A percentile compares a stretch with the other conserved stretches of the same genome.
Evolutionary conservation across 2,113 vertebrate species (phyloP).

Genomic region (Lontra canadensis): DNA sequence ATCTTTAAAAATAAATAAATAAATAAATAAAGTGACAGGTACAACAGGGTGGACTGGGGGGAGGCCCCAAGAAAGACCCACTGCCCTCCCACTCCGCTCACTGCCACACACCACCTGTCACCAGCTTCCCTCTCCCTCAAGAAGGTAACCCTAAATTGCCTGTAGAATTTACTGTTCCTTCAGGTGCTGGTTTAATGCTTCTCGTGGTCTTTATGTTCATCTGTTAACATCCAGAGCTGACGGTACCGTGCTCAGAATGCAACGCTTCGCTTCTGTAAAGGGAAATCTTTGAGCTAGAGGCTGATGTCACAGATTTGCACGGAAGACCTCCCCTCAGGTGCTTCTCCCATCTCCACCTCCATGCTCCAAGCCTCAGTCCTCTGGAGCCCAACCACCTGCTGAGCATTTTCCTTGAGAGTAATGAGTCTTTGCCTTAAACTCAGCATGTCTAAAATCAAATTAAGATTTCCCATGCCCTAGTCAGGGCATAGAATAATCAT

Average conservation of each 20-base stretch:
- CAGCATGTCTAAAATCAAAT: background rate
- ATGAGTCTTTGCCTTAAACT: background rate
- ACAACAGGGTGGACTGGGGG: background rate
- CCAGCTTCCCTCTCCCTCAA: background rate
- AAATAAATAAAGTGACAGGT: background rate
- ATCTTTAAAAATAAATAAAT: too few relatives aligned
- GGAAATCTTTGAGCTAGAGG: background rate
- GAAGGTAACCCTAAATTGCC: background rate
- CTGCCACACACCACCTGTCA: too few relatives aligned
- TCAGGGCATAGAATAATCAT: too few relatives aligned
- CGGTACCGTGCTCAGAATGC: background rate
- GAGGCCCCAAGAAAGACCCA: background rate
- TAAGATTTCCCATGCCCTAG: background rate
- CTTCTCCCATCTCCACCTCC: background rate
- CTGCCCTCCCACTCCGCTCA: background rate
- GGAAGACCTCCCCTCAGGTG: background rate
- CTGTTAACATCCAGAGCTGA: background rate
- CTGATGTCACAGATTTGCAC: background rate
- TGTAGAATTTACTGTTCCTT: background rate
- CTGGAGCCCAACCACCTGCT: background rate
- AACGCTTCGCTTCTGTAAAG: background rate
- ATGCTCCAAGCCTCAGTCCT: background rate
- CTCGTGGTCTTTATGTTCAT: background rate
- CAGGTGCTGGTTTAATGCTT: background rate
- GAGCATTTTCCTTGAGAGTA: background rate